Evolutionary conservation across 2,113 vertebrate species (phyloP).

Genomic region (Lycaon pictus): DNA sequence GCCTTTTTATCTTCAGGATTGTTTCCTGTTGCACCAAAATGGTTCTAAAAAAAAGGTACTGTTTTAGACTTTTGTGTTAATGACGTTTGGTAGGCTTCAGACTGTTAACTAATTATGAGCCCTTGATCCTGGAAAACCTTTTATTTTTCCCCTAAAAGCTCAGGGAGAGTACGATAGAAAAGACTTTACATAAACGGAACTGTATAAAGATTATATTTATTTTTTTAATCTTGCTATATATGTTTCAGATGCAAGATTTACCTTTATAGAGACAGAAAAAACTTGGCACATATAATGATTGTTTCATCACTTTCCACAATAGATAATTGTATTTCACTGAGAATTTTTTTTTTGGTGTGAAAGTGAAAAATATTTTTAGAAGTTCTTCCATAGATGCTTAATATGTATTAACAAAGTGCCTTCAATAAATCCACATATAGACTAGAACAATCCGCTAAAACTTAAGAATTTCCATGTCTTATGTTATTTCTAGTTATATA

Average conservation of each 20-base stretch:
- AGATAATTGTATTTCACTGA: constrained; percentile 17
- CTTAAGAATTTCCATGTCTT: neutral
- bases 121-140: neutral
- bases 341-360: neutral
- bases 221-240: neutral
- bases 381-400: neutral
- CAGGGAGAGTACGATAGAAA: neutral
- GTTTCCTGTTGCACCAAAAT: neutral
- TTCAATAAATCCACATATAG: neutral
- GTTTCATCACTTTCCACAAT: neutral
- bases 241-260: neutral
- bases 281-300: neutral
- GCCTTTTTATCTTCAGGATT: neutral
- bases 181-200: neutral
- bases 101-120: constrained; percentile 42
- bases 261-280: constrained; percentile 14
- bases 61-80: neutral
- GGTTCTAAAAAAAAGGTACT: constrained; percentile 10
- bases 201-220: neutral
- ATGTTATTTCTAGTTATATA: constrained; percentile 19
- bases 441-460: neutral
- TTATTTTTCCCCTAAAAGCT: neutral
- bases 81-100: neutral
- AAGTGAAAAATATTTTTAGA: neutral
- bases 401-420: neutral